phyloP scores from a whole-genome alignment of 2,888 invertebrate species.

The Octodonta nipae region DNA sequence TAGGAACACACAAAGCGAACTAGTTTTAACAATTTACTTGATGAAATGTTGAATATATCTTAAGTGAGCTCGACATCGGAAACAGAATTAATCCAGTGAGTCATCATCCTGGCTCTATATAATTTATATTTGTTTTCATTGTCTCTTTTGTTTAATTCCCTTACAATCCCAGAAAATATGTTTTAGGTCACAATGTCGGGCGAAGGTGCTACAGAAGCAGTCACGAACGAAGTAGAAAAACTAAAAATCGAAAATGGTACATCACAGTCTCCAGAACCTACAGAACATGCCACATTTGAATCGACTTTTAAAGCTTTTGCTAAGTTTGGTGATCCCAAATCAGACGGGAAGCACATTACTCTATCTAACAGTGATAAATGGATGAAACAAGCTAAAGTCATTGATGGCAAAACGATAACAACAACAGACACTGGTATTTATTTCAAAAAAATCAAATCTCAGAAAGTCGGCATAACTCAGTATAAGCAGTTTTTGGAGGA shows the following conservation, averaged over 20 bases:
- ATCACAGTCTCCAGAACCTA: slow-evolving; percentile 16
- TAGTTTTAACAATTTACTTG: too few relatives aligned
- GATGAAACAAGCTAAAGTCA: slow-evolving; percentile 83
- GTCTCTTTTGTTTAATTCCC: background rate
- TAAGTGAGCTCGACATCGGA: too few relatives aligned
- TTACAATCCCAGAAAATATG: background rate
- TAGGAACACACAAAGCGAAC: too few relatives aligned
- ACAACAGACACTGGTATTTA: slow-evolving; percentile 83
- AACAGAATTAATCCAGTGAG: too few relatives aligned
- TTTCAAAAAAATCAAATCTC: slow-evolving; percentile 79
- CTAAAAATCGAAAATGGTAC: slow-evolving; percentile 43
- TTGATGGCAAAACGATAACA: slow-evolving; percentile 72
- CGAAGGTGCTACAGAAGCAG: slow-evolving; percentile 1
- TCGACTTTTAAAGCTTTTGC: slow-evolving; percentile 72
- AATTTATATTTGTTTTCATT: too few relatives aligned
- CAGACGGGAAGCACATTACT: slow-evolving; percentile 75
- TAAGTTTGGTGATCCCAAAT: slow-evolving; percentile 79
- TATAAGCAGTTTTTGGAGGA: slow-evolving; percentile 78
- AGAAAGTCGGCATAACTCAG: slow-evolving; percentile 62
- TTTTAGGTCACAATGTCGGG: slow-evolving; percentile 3
- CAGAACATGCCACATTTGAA: slow-evolving; percentile 36
- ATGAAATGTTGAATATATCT: too few relatives aligned
- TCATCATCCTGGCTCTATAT: too few relatives aligned
- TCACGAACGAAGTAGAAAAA: slow-evolving; percentile 38
- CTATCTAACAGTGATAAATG: slow-evolving; percentile 86